Conservation (phyloP, 2,113 vertebrate genomes). For the Daubentonia madagascariensis region DNA sequence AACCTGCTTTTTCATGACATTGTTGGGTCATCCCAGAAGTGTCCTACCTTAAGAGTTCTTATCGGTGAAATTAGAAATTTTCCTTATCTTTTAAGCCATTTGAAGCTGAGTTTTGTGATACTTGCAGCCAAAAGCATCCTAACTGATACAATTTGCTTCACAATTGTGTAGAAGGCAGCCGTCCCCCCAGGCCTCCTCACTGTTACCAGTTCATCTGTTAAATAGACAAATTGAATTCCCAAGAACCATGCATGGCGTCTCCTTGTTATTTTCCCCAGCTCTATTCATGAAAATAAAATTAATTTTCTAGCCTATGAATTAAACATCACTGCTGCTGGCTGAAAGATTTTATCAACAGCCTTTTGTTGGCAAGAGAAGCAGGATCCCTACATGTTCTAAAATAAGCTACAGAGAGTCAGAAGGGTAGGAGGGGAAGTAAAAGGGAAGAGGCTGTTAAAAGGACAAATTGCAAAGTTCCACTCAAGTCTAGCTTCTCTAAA, state of each 20-base stretch:
- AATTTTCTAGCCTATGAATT: slow-evolving; percentile 61
- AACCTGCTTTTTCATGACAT: neutral
- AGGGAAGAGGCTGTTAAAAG: neutral
- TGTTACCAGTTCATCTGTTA: neutral
- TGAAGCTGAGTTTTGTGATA: neutral
- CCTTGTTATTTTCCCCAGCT: neutral
- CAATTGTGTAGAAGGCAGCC: neutral
- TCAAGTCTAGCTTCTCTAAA: no score
- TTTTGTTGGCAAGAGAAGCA: slow-evolving; percentile 39
- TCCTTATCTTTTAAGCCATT: neutral
- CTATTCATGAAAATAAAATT: slow-evolving; percentile 45
- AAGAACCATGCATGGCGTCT: neutral
- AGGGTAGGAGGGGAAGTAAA: neutral
- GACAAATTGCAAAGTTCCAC: neutral
- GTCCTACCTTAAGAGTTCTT: neutral
- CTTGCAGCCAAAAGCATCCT: neutral
- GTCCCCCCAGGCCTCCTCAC: neutral
- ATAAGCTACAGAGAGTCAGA: slow-evolving; percentile 34
- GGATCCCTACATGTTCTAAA: slow-evolving; percentile 42
- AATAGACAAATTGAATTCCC: slow-evolving; percentile 14
- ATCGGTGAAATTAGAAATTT: neutral
- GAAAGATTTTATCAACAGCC: slow-evolving; percentile 54
- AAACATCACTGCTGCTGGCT: slow-evolving; percentile 47
- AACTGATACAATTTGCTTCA: neutral
- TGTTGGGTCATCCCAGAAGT: neutral